A percentile compares a stretch with the other conserved stretches of the same genome.
Conservation (phyloP, 2,113 vertebrate species). For the Loxodonta africana region DNA sequence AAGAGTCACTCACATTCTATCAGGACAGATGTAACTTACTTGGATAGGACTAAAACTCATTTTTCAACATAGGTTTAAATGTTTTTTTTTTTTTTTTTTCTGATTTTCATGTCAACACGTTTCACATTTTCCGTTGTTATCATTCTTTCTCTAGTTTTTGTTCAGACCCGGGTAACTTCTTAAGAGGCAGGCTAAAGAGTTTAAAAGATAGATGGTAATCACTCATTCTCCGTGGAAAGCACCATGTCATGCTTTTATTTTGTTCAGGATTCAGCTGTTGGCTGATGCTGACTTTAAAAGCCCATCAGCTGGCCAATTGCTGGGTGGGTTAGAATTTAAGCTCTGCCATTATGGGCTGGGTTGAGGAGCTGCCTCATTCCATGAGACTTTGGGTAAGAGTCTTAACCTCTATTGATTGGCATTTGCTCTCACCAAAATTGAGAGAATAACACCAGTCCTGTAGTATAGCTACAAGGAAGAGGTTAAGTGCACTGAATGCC, state of each 20-base stretch:
- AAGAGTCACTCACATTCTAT: background rate
- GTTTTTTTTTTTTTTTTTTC: background rate
- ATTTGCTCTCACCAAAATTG: background rate
- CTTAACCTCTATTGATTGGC: background rate
- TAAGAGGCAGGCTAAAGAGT: background rate
- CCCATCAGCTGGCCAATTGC: background rate
- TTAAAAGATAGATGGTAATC: background rate
- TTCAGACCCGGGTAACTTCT: background rate
- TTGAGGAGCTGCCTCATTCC: background rate
- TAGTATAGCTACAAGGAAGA: background rate
- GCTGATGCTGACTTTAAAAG: background rate
- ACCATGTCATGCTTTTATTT: background rate
- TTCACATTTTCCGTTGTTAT: background rate
- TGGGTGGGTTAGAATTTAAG: slow-evolving; percentile 7
- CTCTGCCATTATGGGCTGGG: background rate
- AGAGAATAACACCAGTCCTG: background rate
- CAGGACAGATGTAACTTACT: background rate
- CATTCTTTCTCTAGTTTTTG: background rate
- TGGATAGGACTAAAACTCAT: slow-evolving; percentile 2
- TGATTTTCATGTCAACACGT: background rate
- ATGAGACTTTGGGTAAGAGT: background rate
- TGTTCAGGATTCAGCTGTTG: background rate
- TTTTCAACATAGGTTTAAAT: background rate
- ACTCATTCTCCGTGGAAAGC: background rate
- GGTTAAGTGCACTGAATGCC: rapidly evolving